Evolutionary conservation across 2,797 vertebrate species (phyloP), one percentile per base, ranked within the genome.

Genomic region (Selene dorsalis): DNA sequence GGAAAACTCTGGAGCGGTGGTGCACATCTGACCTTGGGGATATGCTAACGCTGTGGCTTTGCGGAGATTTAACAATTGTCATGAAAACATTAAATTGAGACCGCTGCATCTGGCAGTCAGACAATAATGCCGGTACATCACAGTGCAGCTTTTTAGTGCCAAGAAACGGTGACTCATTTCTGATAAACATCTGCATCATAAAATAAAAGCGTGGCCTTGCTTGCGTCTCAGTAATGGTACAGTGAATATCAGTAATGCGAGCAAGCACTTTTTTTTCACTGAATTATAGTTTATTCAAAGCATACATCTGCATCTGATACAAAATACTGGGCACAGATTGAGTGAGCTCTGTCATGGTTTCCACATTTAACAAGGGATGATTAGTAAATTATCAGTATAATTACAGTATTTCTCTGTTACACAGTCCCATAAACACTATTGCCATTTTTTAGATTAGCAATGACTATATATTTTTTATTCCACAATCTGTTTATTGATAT

Each of bases 101-200:
- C 84, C 72, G 48, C 89, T 88, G 89, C 92, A 92, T 93, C 92
- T 95, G 94, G 94, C 90, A 88, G 89, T 89, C 86, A 89, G 86
- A 92, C 89, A 90, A 80, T 85, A 89, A 87, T n/a, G 87, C 83
- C 82, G 87, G 87, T 84, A 92, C 91, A 90, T 93, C 93, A 93
- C 88, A 88, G 88, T 45, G 70, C 81, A 78, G 87, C 76, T 47
- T 80, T 87, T 64, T 32, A 66, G 87, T 75, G 85, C 87, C 85
- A 83, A 84, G 71, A 79, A 84, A 81, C 58, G 75, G 89, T 93
- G 93, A 93, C 92, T 95, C 91, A 93, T 90, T 93, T 92, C 87
- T 93, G 93, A 95, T 95, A 93, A 94, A 95, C 94, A 94, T 94
- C 93, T 95, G 94, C 91, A 88, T 91, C 88, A 88, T 94, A 91